Evolutionary conservation across 2,113 vertebrate species (phyloP).

Genomic region (Okapia johnstoni): DNA sequence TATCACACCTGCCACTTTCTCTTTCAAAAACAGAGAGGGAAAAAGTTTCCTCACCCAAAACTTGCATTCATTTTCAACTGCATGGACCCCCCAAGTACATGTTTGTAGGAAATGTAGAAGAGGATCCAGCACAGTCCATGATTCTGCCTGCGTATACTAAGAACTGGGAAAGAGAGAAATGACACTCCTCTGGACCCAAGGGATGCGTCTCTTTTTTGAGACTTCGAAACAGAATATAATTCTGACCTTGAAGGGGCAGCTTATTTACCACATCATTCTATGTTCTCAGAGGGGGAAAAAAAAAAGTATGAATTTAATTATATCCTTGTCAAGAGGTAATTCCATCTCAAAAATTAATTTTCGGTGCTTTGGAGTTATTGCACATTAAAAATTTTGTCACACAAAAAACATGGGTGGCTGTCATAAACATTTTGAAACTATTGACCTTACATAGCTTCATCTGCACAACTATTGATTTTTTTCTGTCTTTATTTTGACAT

Average conservation of each 20-base stretch:
- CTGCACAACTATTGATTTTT: slow-evolving; percentile 81
- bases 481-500: slow-evolving; percentile 80
- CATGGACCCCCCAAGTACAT: not conserved
- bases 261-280: slow-evolving; percentile 44
- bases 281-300: not conserved
- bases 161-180: not conserved
- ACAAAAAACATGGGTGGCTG: slow-evolving; percentile 66
- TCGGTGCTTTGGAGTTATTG: slow-evolving; percentile 57
- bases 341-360: slow-evolving; percentile 72
- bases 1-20: not conserved
- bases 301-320: slow-evolving; percentile 58
- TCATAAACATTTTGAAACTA: slow-evolving; percentile 66
- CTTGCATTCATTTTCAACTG: not conserved
- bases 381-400: slow-evolving; percentile 67
- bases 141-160: not conserved
- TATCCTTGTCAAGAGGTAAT: slow-evolving; percentile 58
- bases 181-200: not conserved
- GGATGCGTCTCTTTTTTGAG: not conserved
- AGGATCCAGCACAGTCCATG: not conserved
- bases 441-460: slow-evolving; percentile 78
- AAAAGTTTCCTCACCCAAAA: not conserved
- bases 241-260: slow-evolving; percentile 47
- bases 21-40: not conserved
- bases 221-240: not conserved
- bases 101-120: not conserved